These are phyloP conservation scores for Diorhabda carinulata DNA, from an alignment of 1,140 invertebrate species.

Conservation along the genomic window DNA sequence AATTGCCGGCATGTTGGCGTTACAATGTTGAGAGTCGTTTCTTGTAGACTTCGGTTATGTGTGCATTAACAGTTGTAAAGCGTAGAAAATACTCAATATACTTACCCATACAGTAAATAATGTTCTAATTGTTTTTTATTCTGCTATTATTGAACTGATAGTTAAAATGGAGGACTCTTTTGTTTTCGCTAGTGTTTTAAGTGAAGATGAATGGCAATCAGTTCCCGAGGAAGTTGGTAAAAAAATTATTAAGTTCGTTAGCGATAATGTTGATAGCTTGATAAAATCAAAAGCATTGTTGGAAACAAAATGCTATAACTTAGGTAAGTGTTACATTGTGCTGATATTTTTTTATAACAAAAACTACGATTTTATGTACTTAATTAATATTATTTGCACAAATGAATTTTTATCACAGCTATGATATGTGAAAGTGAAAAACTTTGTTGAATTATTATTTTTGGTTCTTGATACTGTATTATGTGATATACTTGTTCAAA, in stretches of 20 bases:
- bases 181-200: constrained; percentile 38
- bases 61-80: neutral
- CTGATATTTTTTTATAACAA: no score
- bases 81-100: neutral
- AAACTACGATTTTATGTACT: no score
- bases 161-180: constrained; percentile 25
- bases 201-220: constrained; percentile 49
- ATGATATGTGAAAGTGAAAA: no score
- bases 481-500: no score
- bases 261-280: constrained; percentile 63
- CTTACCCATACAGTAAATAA: neutral
- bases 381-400: no score
- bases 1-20: constrained; percentile 16
- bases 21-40: neutral
- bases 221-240: constrained; percentile 49
- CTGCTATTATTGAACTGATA: neutral
- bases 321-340: constrained; percentile 50
- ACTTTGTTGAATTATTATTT: no score
- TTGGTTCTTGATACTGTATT: no score
- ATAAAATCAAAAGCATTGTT: constrained; percentile 66
- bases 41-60: neutral
- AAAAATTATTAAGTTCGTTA: constrained; percentile 62
- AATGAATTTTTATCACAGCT: no score
- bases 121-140: neutral
- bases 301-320: constrained; percentile 57